Conservation (phyloP, 2,113 vertebrate genomes). For the Syngnathus floridae region DNA sequence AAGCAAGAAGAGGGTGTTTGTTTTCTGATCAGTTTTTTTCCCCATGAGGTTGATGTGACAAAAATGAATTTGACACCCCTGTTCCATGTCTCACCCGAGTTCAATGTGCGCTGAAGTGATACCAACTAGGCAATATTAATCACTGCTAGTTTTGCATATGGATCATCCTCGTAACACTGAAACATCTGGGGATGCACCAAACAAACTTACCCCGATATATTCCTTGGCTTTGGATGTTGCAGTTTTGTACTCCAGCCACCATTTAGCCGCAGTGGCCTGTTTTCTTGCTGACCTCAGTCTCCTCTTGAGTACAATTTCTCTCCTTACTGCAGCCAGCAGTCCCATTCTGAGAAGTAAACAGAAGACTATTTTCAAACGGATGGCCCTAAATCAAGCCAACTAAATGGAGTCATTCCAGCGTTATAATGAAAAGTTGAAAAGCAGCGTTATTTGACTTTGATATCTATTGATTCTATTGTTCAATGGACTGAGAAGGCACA, state of each 20-base stretch:
- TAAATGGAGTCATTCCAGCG: neutral
- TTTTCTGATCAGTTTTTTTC: too few species aligned
- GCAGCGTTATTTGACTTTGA: neutral
- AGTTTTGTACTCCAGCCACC: neutral
- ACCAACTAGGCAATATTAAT: neutral
- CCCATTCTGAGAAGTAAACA: neutral
- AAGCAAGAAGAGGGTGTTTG: too few species aligned
- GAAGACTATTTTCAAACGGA: neutral
- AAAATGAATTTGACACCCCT: too few species aligned
- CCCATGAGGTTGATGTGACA: too few species aligned
- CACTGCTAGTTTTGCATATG: neutral
- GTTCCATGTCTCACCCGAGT: neutral
- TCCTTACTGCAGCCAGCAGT: neutral
- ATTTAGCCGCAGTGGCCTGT: neutral
- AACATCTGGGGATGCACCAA: neutral
- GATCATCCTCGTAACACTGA: neutral
- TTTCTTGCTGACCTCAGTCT: neutral
- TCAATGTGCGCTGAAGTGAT: neutral
- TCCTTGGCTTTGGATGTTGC: neutral
- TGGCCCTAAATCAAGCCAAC: neutral
- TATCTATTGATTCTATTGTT: neutral
- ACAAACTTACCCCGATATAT: neutral
- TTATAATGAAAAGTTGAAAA: neutral
- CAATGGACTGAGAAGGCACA: slow-evolving; percentile 30
- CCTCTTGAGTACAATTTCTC: neutral